Conservation (phyloP, 2,113 vertebrate genomes). For the Psilopsiagon aurifrons region DNA sequence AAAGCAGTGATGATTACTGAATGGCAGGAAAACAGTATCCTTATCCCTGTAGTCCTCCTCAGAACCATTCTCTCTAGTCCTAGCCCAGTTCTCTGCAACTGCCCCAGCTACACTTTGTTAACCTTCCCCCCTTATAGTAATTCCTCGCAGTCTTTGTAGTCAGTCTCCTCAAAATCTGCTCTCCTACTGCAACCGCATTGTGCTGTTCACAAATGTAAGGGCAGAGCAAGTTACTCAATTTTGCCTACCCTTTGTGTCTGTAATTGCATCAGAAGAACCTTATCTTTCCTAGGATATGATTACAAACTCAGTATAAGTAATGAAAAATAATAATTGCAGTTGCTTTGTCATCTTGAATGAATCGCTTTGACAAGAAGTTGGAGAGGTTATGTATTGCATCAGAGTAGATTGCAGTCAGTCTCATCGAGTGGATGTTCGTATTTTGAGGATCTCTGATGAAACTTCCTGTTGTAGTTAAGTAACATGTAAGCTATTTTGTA, state of each 20-base stretch:
- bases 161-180: neutral
- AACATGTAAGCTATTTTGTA: neutral
- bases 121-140: neutral
- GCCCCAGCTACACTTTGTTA: neutral
- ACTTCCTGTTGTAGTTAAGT: neutral
- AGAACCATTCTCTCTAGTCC: neutral
- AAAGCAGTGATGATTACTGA: neutral
- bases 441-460: neutral
- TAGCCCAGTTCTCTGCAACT: neutral
- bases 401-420: neutral
- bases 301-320: neutral
- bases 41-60: neutral
- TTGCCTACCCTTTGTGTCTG: neutral
- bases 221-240: neutral
- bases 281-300: neutral
- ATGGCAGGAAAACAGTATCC: neutral
- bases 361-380: neutral
- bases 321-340: neutral
- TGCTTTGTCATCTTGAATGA: neutral
- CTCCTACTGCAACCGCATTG: neutral
- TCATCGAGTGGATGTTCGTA: neutral
- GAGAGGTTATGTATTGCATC: neutral
- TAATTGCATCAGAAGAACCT: neutral
- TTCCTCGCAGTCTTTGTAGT: neutral
- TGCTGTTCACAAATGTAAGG: neutral